Conservation (phyloP, 2,113 vertebrate species). For the Oreocharis arfaki region DNA sequence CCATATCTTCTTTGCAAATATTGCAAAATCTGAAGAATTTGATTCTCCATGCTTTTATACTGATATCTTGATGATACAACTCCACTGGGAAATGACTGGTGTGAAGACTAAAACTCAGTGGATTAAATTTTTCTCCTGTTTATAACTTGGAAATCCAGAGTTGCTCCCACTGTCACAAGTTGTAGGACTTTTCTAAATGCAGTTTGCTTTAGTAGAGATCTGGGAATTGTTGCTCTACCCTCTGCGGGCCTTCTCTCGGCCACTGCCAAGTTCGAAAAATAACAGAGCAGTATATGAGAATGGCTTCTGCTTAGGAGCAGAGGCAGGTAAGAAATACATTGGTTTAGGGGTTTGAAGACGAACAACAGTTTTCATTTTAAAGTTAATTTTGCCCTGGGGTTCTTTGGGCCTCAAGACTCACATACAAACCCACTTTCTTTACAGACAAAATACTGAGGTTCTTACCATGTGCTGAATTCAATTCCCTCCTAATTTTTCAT, state of each 20-base stretch:
- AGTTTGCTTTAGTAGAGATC: not conserved
- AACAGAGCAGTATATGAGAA: constrained; percentile 64
- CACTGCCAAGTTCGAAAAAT: constrained; percentile 55
- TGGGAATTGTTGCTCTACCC: not conserved
- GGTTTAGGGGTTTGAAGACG: constrained; percentile 6
- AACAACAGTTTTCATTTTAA: not conserved
- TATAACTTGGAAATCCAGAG: not conserved
- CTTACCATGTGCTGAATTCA: constrained; percentile 48
- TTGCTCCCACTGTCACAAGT: not conserved
- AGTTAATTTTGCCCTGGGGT: not conserved
- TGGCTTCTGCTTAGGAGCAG: constrained; percentile 45
- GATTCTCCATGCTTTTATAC: not conserved
- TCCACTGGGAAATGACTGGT: not conserved
- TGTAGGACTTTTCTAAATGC: not conserved
- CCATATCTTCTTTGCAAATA: constrained; percentile 44
- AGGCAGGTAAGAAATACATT: constrained; percentile 50
- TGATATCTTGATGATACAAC: not conserved
- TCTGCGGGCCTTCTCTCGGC: not conserved
- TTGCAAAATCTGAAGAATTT: constrained; percentile 33
- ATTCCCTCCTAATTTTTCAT: constrained; percentile 59
- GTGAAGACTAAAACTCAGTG: not conserved
- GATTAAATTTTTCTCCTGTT: not conserved
- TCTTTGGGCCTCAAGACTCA: constrained; percentile 9
- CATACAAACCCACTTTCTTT: constrained; percentile 45
- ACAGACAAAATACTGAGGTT: constrained; percentile 61